A percentile compares a stretch with the other conserved stretches of the same genome.
phyloP scores from a whole-genome alignment of 2,888 invertebrate species.

The Steinernema hermaphroditum region DNA sequence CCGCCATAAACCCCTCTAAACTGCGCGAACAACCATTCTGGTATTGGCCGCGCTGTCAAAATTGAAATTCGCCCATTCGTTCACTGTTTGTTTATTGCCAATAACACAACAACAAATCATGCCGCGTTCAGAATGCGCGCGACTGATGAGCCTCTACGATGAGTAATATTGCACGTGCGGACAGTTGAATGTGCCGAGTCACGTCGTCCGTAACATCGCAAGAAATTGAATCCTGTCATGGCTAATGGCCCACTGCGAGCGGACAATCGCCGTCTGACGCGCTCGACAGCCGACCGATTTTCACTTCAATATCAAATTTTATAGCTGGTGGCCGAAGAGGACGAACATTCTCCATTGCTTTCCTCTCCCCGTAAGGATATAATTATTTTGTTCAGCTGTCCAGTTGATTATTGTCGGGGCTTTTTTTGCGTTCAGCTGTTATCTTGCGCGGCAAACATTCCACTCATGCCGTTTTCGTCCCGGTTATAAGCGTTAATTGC shows the following conservation, averaged over 20 bases:
- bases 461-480: too few species aligned
- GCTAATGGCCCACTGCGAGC: neutral
- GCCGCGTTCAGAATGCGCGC: neutral
- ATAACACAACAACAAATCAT: constrained; percentile 1
- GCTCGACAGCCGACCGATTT: neutral
- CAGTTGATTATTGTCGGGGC: neutral
- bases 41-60: too few species aligned
- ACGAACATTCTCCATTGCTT: neutral
- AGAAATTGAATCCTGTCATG: constrained; percentile 9
- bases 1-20: too few species aligned
- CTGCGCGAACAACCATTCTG: too few species aligned
- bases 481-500: too few species aligned
- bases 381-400: constrained; percentile 23
- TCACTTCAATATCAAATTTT: constrained; percentile 17
- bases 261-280: neutral
- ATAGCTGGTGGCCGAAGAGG: neutral
- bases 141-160: neutral
- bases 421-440: neutral
- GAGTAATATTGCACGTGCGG: constrained; percentile 1
- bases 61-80: too few species aligned
- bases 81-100: neutral
- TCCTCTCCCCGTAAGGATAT: neutral
- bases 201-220: neutral
- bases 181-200: neutral
- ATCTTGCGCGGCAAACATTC: neutral